phyloP scores from a whole-genome alignment of 2,888 invertebrate species.

The Pardosa pseudoannulata region DNA sequence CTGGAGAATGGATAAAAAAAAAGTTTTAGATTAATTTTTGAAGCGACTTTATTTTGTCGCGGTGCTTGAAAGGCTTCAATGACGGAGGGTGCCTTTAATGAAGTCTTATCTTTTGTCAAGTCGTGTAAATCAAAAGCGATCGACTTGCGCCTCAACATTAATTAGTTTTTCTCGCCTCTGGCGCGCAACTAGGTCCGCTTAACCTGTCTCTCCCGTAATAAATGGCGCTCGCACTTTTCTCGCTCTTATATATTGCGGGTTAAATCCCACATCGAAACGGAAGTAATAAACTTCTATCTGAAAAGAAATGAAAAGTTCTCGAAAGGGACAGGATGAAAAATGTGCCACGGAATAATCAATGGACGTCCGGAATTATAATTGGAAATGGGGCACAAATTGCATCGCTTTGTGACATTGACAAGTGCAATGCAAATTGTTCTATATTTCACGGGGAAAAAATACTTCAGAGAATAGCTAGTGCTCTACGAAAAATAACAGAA shows the following conservation, averaged over 20 bases:
- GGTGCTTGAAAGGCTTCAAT: conserved; percentile 22
- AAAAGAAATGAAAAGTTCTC: conserved; percentile 29
- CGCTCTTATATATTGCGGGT: conserved; percentile 11
- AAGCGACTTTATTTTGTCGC: conserved; percentile 36
- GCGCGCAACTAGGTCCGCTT: conserved; percentile 18
- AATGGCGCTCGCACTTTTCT: conserved; percentile 21
- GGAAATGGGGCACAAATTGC: conserved; percentile 25
- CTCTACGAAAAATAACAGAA: too few relatives aligned
- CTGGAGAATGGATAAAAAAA: not conserved
- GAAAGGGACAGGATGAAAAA: conserved; percentile 37
- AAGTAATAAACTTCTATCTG: conserved; percentile 42
- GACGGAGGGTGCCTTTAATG: conserved; percentile 38
- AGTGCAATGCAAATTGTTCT: not conserved
- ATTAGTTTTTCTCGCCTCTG: conserved; percentile 35
- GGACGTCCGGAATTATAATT: conserved; percentile 47
- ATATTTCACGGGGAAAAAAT: not conserved
- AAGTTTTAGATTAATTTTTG: conserved; percentile 53
- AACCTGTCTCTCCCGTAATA: conserved; percentile 30
- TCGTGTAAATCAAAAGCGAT: conserved; percentile 60
- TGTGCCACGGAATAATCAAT: conserved; percentile 39
- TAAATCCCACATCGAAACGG: conserved; percentile 50
- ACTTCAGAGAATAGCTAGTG: not conserved
- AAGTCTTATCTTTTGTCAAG: conserved; percentile 56
- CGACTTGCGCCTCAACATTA: conserved; percentile 48
- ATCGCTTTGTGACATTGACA: conserved; percentile 15